A percentile compares a stretch with the other conserved stretches of the same genome.
These are phyloP conservation scores for Apamea anceps DNA, from an alignment of 2,888 invertebrate species.

Conservation along the genomic window DNA sequence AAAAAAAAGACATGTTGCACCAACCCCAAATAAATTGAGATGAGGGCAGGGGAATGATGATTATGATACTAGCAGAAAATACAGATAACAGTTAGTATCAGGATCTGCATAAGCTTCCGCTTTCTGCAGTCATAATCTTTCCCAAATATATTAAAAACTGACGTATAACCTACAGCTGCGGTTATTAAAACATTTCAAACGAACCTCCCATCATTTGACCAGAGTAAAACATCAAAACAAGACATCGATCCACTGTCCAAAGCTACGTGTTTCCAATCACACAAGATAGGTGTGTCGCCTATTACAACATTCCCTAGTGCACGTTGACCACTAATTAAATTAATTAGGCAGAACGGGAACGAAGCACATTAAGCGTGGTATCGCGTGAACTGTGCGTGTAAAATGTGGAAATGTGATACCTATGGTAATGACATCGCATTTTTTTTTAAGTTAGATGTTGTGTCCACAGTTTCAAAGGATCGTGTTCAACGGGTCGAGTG, in stretches of 20 bases:
- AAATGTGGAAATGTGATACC: constrained; percentile 61
- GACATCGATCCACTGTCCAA: constrained; percentile 43
- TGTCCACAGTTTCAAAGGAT: constrained; percentile 1
- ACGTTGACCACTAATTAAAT: constrained; percentile 79
- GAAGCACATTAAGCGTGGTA: constrained; percentile 72
- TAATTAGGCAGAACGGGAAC: constrained; percentile 79
- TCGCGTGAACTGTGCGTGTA: constrained; percentile 68
- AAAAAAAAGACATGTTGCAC: neutral
- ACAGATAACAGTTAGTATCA: neutral
- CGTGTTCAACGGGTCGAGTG: neutral
- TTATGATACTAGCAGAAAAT: neutral
- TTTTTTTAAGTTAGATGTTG: constrained; percentile 14
- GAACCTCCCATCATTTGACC: neutral
- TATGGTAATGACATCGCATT: constrained; percentile 48
- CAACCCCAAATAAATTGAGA: neutral
- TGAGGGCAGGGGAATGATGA: neutral
- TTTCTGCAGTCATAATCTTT: neutral
- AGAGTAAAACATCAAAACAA: constrained; percentile 9
- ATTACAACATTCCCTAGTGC: constrained; percentile 73
- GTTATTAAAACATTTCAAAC: neutral
- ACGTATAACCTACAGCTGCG: neutral
- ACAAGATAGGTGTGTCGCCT: constrained; percentile 73
- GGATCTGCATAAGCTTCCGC: neutral
- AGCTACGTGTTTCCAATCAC: constrained; percentile 58
- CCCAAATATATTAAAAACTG: neutral